Evolutionary conservation across 2,797 vertebrate species (phyloP).

Genomic region (Pelodytes ibericus): DNA sequence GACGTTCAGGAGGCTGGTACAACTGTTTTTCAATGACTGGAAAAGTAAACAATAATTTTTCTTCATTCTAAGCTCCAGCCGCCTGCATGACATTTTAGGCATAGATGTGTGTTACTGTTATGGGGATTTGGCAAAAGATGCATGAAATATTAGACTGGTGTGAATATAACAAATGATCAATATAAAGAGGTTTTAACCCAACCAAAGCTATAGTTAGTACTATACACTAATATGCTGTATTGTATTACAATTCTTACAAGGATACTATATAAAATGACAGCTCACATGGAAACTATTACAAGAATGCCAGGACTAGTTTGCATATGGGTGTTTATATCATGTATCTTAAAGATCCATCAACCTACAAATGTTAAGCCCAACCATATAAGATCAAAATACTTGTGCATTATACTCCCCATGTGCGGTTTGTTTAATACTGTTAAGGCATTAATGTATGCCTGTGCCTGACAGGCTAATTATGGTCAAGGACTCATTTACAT

Average conservation of each 20-base stretch:
- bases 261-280: conserved; percentile 22
- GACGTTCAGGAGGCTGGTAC: conserved; percentile 36
- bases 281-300: conserved; percentile 44
- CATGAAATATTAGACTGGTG: too few species aligned
- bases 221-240: background rate
- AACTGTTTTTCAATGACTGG: background rate
- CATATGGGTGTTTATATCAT: conserved; percentile 31
- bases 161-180: too few species aligned
- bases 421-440: background rate
- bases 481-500: background rate
- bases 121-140: too few species aligned
- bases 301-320: conserved; percentile 43
- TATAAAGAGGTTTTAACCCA: too few species aligned
- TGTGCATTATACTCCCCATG: background rate
- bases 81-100: too few species aligned
- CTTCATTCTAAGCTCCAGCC: too few species aligned
- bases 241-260: conserved; percentile 26
- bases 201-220: too few species aligned
- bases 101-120: too few species aligned
- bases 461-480: background rate
- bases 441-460: background rate
- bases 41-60: too few species aligned
- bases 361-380: conserved; percentile 3
- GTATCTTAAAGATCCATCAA: conserved; percentile 9
- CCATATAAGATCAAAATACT: conserved; percentile 39